Base-by-base conservation (phyloP, 2,113 vertebrate species). In the Clarias magur region DNA sequence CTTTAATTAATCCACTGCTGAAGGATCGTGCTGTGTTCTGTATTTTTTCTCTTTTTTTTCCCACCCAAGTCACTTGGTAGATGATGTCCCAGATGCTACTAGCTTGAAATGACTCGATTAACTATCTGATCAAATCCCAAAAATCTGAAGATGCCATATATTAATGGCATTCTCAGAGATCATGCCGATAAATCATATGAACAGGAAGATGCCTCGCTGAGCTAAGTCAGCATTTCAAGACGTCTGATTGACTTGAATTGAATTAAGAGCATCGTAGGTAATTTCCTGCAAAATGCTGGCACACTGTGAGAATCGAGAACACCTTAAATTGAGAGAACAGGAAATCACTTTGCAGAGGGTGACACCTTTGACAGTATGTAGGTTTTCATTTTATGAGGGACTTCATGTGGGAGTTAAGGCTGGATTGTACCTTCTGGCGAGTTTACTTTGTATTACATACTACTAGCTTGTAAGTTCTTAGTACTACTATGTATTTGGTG, bases 61-160 rank as follows among this genome's bases (percentile, higher is more conserved):
- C 5, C 5, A 4, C 4, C 54, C 62, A 60, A 27, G 80, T 80
- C 56, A 72, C 25, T 88, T 83, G 15, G 13, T 80, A 82, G 19
- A 6, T 56, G 48, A 79, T 23, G 16, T 60, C 16, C 38, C 54
- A 85, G 30, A 60, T 11, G 27, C 19, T 63, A 48, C 27, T 42
- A 73, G n/a, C 9, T 13, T 34, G n/a, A 73, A 63, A 60, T 30
- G 70, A 80, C 62, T 88, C 53, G 81, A 86, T 81, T 86, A 86
- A 60, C n/a, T 70, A 27, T 21, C n/a, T 60, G 57, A 80, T 38
- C 34, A 57, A 80, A 80, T 59, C 30, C 48, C 6, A 48, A 48
- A 48, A 48, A 13, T 78, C 53, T 27, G 53, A 56, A 78, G 13
- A 15, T 79, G 78, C 6, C 53, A 80, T 56, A 59, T 30, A 80